Conservation (phyloP, 2,888 invertebrate genomes). For the Myopa testacea region DNA sequence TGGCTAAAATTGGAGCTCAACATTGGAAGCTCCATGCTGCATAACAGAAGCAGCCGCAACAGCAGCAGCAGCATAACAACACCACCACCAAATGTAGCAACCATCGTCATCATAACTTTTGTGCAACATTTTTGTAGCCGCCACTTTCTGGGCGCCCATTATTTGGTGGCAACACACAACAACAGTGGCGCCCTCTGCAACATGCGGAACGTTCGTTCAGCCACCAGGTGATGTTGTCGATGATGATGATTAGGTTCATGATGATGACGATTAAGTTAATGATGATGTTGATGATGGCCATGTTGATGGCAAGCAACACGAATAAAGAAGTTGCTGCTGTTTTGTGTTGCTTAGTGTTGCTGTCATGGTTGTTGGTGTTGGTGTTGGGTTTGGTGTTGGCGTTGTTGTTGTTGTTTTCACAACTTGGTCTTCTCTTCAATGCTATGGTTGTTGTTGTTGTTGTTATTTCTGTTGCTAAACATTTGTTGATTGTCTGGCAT, state of each 20-base stretch:
- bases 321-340: conserved; percentile 45
- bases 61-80: neutral
- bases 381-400: neutral
- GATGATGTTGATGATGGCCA: neutral
- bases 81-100: neutral
- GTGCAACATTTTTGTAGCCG: conserved; percentile 27
- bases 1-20: too few relatives aligned
- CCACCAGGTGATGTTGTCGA: conserved; percentile 19
- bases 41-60: conserved; percentile 10
- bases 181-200: conserved; percentile 58
- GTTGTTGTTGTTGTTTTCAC: neutral
- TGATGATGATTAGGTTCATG: neutral
- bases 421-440: neutral
- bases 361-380: neutral
- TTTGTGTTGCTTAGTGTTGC: neutral
- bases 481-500: conserved; percentile 7
- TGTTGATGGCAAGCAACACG: conserved; percentile 17
- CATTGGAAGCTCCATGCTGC: conserved; percentile 3
- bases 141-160: conserved; percentile 51
- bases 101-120: neutral
- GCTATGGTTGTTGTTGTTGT: too few relatives aligned
- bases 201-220: conserved; percentile 27
- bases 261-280: neutral
- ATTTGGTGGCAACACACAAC: conserved; percentile 66
- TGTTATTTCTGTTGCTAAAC: neutral